Evolutionary conservation across 2,888 invertebrate genomes (phyloP), one percentile per base, ranked within the genome.

Genomic region (Chironomus riparius): DNA sequence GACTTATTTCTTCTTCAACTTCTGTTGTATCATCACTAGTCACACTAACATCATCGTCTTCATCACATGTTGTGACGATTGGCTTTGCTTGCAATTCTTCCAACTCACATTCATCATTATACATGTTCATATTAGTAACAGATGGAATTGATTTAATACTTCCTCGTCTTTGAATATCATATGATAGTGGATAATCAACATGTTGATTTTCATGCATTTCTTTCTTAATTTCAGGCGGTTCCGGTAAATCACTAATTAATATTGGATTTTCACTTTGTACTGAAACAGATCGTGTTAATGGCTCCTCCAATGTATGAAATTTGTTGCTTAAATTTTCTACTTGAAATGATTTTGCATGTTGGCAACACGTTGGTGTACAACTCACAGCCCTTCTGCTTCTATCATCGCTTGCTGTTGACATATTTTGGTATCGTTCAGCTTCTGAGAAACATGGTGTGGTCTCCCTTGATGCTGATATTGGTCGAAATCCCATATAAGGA

Each of bases 1-100:
- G 38, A 15, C 83, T 78, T 28, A 81, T 79, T 69, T 83, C 82
- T 1, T 78, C 78, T 24, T 79, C 78, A 7, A 82, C 81, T 74
- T 81, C 81, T 21, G 79, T 79, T 65, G 82, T 82, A 2, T 81
- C 79, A 28, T 81, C 79, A 21, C 80, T 80, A 7, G 80, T 79
- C 77, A 81, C 81, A 0, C 50, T 56, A 6, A n/a, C 22, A 10
- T 73, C 65, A 47, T 73, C 73, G 4, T 74, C 74, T 1, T 74
- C 68, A 47, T 38, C 38, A 38, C 38, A 38, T 38, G 38, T 38
- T 38, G 38, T 38, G 38, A 50, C 18, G 1, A 47, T 28, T 72
- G 72, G 72, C 4, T 61, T 38, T 12, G 22, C 62, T 24, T 47
- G 47, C 22, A 68, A 48, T 28, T 68, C 68, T 10, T 74, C 68